Evolutionary conservation across 2,888 invertebrate species (phyloP).

Genomic region (Tetropium fuscum): DNA sequence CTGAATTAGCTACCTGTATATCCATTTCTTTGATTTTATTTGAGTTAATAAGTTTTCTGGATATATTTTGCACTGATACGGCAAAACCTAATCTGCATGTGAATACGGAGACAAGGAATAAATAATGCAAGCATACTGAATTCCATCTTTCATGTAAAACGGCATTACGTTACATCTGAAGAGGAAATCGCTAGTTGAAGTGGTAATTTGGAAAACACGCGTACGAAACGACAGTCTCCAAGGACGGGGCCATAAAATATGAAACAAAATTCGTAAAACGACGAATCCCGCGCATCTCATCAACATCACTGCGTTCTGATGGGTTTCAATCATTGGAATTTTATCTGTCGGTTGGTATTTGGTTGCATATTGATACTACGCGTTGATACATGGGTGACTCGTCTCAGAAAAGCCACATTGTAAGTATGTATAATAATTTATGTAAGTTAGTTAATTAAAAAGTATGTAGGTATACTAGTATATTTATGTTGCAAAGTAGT

Average conservation of each 20-base stretch:
- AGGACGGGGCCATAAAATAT: conserved; percentile 55
- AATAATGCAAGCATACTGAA: conserved; percentile 29
- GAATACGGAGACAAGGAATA: conserved; percentile 17
- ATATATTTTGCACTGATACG: conserved; percentile 19
- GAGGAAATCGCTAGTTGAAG: conserved; percentile 35
- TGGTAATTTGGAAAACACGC: conserved; percentile 40
- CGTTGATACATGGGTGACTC: conserved; percentile 32
- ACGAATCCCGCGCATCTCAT: conserved; percentile 62
- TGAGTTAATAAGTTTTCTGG: neutral
- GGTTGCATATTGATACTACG: conserved; percentile 8
- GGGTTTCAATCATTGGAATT: conserved; percentile 61
- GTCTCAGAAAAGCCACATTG: too few relatives aligned
- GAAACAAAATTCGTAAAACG: conserved; percentile 60
- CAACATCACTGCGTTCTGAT: conserved; percentile 54
- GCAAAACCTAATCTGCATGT: conserved; percentile 32
- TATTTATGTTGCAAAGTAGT: too few relatives aligned
- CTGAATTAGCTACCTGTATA: too few relatives aligned
- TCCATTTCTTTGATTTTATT: neutral
- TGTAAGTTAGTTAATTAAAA: too few relatives aligned
- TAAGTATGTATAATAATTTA: too few relatives aligned
- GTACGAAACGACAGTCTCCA: conserved; percentile 38
- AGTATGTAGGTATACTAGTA: too few relatives aligned
- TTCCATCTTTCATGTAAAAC: conserved; percentile 34
- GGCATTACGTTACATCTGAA: conserved; percentile 26
- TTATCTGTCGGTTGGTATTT: conserved; percentile 44